Evolutionary conservation across 2,113 vertebrate genomes (phyloP).

Genomic region (Uria aalge): DNA sequence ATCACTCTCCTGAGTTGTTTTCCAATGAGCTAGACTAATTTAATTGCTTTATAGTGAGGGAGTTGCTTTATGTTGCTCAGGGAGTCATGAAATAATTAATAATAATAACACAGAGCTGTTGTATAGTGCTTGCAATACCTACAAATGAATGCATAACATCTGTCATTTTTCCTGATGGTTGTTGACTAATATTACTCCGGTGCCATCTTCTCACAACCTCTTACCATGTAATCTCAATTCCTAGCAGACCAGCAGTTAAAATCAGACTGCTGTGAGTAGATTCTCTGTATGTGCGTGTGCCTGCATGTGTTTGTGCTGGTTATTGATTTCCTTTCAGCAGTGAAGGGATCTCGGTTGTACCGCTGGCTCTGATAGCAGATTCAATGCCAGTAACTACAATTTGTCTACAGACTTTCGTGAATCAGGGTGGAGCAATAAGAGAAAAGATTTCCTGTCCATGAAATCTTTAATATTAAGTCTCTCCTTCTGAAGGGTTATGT

Average conservation of each 20-base stretch:
- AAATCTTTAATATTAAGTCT: background rate
- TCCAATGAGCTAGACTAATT: background rate
- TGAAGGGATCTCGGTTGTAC: background rate
- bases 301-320: background rate
- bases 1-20: constrained; percentile 12
- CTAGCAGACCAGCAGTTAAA: background rate
- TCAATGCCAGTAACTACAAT: background rate
- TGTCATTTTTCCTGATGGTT: background rate
- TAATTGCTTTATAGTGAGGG: background rate
- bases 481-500: background rate
- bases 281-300: background rate
- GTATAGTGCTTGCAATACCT: background rate
- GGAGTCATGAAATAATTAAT: constrained; percentile 18
- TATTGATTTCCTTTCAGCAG: background rate
- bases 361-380: background rate
- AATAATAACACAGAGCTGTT: background rate
- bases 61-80: background rate
- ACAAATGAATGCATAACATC: background rate
- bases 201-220: background rate
- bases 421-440: background rate
- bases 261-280: background rate
- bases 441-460: background rate
- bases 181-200: background rate
- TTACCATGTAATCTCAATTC: background rate
- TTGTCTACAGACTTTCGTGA: background rate